Percentiles rank a stretch among this genome's conserved stretches.
phyloP scores from a whole-genome alignment of 2,888 invertebrate genomes.

The Ptilodon capucinus region DNA sequence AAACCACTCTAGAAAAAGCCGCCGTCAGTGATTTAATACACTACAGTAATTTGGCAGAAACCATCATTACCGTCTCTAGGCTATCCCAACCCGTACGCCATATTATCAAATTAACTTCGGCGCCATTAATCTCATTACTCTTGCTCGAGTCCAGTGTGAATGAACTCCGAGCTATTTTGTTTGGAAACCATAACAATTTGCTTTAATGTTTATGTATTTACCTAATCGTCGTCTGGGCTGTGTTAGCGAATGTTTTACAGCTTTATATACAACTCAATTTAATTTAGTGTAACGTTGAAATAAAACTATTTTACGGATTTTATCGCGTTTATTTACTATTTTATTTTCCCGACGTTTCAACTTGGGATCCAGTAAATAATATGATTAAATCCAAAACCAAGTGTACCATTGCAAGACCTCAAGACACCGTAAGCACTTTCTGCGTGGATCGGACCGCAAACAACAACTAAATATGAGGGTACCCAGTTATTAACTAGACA shows the following conservation, averaged over 20 bases:
- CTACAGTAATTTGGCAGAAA: not conserved
- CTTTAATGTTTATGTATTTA: not conserved
- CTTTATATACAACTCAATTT: not conserved
- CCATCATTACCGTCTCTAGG: slow-evolving; percentile 6
- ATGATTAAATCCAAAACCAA: no score
- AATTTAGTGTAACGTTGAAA: not conserved
- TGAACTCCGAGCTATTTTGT: slow-evolving; percentile 2
- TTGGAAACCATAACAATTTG: not conserved
- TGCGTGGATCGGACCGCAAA: no score
- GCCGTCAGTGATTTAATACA: slow-evolving; percentile 22
- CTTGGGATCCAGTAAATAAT: no score
- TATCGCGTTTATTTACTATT: no score
- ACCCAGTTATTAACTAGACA: no score
- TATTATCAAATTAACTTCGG: not conserved
- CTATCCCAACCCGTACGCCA: not conserved
- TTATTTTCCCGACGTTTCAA: no score
- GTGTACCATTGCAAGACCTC: no score
- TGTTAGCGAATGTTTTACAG: not conserved
- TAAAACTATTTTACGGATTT: no score
- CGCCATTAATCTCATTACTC: slow-evolving; percentile 1
- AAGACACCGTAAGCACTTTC: no score
- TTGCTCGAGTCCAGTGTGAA: not conserved
- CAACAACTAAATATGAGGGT: no score
- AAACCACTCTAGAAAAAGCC: not conserved
- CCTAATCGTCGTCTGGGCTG: not conserved